A percentile compares a stretch with the other conserved stretches of the same genome.
These are phyloP conservation scores for Daboia siamensis DNA, from an alignment of 2,113 vertebrate species.

Conservation along the genomic window DNA sequence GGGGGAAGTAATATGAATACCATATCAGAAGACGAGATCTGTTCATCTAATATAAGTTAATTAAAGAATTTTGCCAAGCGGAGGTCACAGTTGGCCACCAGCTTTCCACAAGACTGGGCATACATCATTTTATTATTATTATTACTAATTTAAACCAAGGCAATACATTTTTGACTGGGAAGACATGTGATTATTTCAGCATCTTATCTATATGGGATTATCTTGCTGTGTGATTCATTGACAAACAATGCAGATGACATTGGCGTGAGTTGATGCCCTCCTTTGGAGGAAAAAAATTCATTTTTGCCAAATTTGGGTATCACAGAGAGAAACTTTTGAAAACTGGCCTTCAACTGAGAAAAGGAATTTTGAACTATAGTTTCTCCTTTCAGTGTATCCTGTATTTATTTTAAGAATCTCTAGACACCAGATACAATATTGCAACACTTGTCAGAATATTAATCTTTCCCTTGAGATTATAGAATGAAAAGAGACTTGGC, in stretches of 20 bases:
- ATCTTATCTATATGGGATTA: conserved; percentile 9
- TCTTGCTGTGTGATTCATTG: conserved; percentile 14
- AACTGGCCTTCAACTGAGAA: conserved; percentile 8
- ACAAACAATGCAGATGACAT: conserved; percentile 29
- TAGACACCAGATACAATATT: conserved; percentile 61
- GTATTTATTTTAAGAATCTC: conserved; percentile 58
- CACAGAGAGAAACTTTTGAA: not conserved
- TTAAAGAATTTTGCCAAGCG: conserved; percentile 14
- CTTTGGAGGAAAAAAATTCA: conserved; percentile 19
- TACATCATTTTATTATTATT: conserved; percentile 43
- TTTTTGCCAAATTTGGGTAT: conserved; percentile 10
- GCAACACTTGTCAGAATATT: conserved; percentile 54
- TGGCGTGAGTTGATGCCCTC: conserved; percentile 3
- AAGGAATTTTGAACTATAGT: conserved; percentile 39
- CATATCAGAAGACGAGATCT: not conserved
- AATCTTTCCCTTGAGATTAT: conserved; percentile 51
- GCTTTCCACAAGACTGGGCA: conserved; percentile 38
- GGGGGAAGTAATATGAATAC: conserved; percentile 24
- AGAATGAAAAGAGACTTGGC: conserved; percentile 39
- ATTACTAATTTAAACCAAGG: conserved; percentile 32
- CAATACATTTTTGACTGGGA: conserved; percentile 47
- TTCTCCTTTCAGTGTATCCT: conserved; percentile 48
- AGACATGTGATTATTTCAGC: conserved; percentile 17
- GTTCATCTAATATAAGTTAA: conserved; percentile 36
- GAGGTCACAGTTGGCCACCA: conserved; percentile 32